Percentiles rank a stretch among this genome's conserved stretches.
Evolutionary conservation across 2,888 invertebrate species (phyloP).

Genomic region (Pomacea canaliculata): DNA sequence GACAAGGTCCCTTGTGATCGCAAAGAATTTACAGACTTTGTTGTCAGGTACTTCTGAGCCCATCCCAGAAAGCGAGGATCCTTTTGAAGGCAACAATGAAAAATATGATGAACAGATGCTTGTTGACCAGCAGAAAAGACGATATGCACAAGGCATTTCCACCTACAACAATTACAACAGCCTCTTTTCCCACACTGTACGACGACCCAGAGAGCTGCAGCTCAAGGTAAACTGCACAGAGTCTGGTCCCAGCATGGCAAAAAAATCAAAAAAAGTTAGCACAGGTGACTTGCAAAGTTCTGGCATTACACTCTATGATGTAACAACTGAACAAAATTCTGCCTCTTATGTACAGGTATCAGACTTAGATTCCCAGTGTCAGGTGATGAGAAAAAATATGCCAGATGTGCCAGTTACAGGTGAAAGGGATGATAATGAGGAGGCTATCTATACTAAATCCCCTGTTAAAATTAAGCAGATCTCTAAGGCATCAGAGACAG

Average conservation of each 20-base stretch:
- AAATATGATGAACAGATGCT: slow-evolving; percentile 13
- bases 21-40: background rate
- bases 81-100: slow-evolving; percentile 15
- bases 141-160: slow-evolving; percentile 25
- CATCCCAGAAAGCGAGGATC: slow-evolving; percentile 1
- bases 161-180: slow-evolving; percentile 25
- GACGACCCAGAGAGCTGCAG: slow-evolving; percentile 14
- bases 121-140: background rate
- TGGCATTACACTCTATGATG: too few relatives aligned
- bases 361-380: too few relatives aligned
- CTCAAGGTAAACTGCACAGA: background rate
- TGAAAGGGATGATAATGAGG: too few relatives aligned
- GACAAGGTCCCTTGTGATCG: background rate
- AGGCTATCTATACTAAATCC: too few relatives aligned
- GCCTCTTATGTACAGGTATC: too few relatives aligned
- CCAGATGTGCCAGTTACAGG: too few relatives aligned
- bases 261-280: background rate
- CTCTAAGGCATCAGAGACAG: too few relatives aligned
- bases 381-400: too few relatives aligned
- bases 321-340: too few relatives aligned
- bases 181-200: slow-evolving; percentile 30
- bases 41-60: background rate
- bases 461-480: too few relatives aligned
- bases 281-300: too few relatives aligned
- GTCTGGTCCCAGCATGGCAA: slow-evolving; percentile 3